These are phyloP conservation scores for Pseudopodoces humilis DNA, from an alignment of 2,113 vertebrate species.

Conservation along the genomic window DNA sequence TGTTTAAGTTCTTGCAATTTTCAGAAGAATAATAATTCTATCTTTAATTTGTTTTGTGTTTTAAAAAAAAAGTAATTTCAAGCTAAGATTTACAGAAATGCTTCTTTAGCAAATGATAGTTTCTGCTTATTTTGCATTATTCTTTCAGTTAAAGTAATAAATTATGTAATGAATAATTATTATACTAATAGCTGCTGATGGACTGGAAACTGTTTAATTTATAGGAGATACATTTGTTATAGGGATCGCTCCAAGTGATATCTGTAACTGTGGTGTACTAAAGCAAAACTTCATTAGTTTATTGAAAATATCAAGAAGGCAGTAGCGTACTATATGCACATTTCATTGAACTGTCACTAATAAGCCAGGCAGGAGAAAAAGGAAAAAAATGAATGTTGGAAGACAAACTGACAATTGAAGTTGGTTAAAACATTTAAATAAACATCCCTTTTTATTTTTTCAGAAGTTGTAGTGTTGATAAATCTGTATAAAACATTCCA, in stretches of 20 bases:
- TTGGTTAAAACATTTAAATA: background rate
- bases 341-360: background rate
- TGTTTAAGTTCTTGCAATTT: background rate
- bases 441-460: background rate
- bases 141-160: background rate
- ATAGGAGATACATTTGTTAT: background rate
- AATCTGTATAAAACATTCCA: background rate
- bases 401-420: background rate
- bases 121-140: background rate
- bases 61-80: background rate
- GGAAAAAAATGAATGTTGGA: background rate
- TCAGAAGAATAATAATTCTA: background rate
- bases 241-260: background rate
- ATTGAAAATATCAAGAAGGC: background rate
- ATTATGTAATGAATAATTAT: background rate
- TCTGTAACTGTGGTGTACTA: background rate
- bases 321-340: rapidly evolving
- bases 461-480: background rate
- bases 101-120: background rate
- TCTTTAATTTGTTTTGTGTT: background rate
- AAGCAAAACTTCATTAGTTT: background rate
- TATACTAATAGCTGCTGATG: background rate
- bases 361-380: background rate
- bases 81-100: background rate
- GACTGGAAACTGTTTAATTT: background rate